Base-by-base conservation (phyloP, 30 jellyfish, hydroid and myxozoan genomes). In the Sanderia malayensis region DNA sequence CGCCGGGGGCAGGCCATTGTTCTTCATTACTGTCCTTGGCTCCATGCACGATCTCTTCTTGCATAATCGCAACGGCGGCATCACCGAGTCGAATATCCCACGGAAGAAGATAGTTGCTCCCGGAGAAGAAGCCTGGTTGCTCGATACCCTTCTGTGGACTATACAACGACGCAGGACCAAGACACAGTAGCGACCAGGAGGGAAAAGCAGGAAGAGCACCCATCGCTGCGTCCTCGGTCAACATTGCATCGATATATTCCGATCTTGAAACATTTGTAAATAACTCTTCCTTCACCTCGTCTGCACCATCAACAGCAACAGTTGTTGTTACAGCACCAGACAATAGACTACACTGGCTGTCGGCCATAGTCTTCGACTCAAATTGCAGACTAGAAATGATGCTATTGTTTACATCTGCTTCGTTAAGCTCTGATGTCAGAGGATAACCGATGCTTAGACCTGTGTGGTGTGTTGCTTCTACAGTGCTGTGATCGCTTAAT, bases 1-100 rank as follows among this genome's bases (percentile, higher is more conserved):
- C 96, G 29, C 96, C 98, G 21, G 98, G 98, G 37, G 96, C 95
- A 13, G 98, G 98, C 98, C 98, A 92, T 33, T 84, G 98, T 71
- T 92, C 96, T 32, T 82, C 94, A 24, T 83, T 86, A 33, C 69
- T 76, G 44, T 79, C 92, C 4, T 63, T 70, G 44, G 60, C 69
- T 21, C 73, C 85, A 61, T 34, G 46, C 1, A 53, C 71, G 2
- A 34, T 26, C 17, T 82, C 88, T 18, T 81, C 88, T 46, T 53
- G 82, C 55, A 75, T 47, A 3, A 67, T 19, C 0, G 31, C 70
- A 41, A 53, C 13, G 0, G 93, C 74, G 47, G 27, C 37, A 44
- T 87, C 96, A 58, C 73, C 66, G 31, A 92, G 72, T 26, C 95
- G 96, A 18, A 92, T 65, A 23, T 92, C 98, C 96, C 96, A 92